Conservation (phyloP, 1,140 invertebrate genomes). For the Papilio xuthus region DNA sequence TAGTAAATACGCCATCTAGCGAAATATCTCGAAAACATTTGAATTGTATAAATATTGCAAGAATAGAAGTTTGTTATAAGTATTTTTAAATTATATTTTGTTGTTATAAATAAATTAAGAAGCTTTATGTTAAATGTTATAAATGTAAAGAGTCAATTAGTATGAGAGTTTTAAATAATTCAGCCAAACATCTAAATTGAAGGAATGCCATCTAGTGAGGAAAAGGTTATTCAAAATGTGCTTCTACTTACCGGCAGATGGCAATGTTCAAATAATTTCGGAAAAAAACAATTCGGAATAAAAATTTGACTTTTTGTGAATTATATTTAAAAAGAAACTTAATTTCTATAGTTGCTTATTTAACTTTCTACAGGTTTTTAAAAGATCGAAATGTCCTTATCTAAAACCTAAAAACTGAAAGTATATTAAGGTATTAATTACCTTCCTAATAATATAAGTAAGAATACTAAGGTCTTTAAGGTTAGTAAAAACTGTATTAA, state of each 20-base stretch:
- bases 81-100: neutral
- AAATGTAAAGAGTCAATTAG: neutral
- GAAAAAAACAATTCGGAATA: neutral
- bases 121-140: neutral
- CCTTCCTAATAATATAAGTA: no score
- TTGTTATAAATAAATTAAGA: neutral
- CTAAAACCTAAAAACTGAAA: no score
- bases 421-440: no score
- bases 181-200: neutral
- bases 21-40: neutral
- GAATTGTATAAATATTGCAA: neutral
- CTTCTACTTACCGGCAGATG: constrained; percentile 39
- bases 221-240: neutral
- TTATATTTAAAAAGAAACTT: no score
- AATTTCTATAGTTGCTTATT: no score
- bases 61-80: neutral
- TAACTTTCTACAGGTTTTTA: no score
- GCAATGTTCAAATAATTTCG: neutral
- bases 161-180: neutral
- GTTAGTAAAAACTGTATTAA: no score
- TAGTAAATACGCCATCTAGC: neutral
- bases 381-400: no score
- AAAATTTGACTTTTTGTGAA: no score
- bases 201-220: constrained; percentile 34
- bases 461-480: no score